Conservation (phyloP, 1,140 invertebrate species). For the Chymomyza costata region DNA sequence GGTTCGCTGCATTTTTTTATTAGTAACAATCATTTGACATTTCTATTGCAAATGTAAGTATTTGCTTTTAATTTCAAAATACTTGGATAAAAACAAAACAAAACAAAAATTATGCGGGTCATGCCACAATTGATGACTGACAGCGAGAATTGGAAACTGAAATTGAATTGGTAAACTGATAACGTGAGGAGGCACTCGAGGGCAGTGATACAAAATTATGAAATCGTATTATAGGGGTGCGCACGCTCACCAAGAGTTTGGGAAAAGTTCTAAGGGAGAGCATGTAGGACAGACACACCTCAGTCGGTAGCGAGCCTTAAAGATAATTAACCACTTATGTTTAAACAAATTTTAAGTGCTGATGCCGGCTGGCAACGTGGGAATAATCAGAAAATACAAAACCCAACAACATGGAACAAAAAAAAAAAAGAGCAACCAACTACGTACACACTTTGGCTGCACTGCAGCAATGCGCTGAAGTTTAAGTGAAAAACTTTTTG, state of each 20-base stretch:
- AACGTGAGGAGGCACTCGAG: conserved; percentile 41
- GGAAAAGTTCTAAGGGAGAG: conserved; percentile 20
- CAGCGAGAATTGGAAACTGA: conserved; percentile 31
- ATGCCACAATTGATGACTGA: conserved; percentile 5
- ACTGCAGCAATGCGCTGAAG: conserved; percentile 66
- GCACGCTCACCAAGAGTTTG: conserved; percentile 1
- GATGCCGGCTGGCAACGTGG: conserved; percentile 43
- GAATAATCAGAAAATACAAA: conserved; percentile 50
- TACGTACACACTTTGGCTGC: conserved; percentile 26
- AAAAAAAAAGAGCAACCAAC: conserved; percentile 34
- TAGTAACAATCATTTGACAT: too few relatives aligned
- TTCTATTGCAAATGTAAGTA: conserved; percentile 68
- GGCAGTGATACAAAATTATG: conserved; percentile 66
- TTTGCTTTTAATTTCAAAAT: conserved; percentile 63
- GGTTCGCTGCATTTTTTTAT: too few relatives aligned
- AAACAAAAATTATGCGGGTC: conserved; percentile 52
- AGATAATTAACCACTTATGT: conserved; percentile 71
- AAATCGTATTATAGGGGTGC: conserved; percentile 68
- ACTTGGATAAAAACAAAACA: conserved; percentile 40
- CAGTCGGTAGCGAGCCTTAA: conserved; percentile 50
- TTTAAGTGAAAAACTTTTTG: conserved; percentile 69
- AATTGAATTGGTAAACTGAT: conserved; percentile 36
- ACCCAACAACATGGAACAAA: conserved; percentile 1
- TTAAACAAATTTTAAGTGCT: conserved; percentile 69
- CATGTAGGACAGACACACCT: neutral